Base-by-base conservation (phyloP, 2,888 invertebrate species). In the Acronicta aceris region DNA sequence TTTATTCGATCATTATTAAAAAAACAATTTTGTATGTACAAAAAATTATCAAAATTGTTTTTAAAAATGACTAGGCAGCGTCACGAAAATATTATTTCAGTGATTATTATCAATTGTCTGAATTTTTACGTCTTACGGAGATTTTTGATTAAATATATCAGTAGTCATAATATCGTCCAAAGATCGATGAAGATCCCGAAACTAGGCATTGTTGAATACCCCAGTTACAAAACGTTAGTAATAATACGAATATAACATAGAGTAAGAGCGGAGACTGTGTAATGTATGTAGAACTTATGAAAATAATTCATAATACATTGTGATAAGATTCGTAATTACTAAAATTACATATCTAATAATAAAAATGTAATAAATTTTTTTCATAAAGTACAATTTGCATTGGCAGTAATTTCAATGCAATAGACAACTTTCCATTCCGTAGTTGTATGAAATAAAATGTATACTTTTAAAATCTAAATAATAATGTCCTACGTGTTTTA, bases 301-400 rank as follows among this genome's bases (percentile, higher is more conserved):
- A 76, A 63, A 62, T 78, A 72, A 75, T 76, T 80, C 76, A 81
- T 84, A 81, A 84, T 76, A 81, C 65, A 74, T 78, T 84, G 87
- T 88, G 86, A 88, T 89, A 88, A 80, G 81, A 70, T 74, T 78
- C 78, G 66, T 82, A 75, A 74, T 76, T 65, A 72, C 76, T 55
- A 68, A 47, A 76, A 82, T 81, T 77, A 81, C 85, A 86, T 85
- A 86, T 85, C 82, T 78, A 57, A 45, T 63, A 56, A 62, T 49
- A 62, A 74, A 71, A 68, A 58, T 64, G 45, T 67, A 58, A 66
- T 74, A 49, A 59, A 55, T 12, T 65, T 51, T 70, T 64, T 12
- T n/a, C n/a, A 16, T 58, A 38, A 64, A 66, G 66, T 72, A 74
- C 74, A 76, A 65, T 60, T 60, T 40, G 45, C 46, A n/a, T 71